A percentile compares a stretch with the other conserved stretches of the same genome.
Evolutionary conservation across 1,140 invertebrate species (phyloP).

Genomic region (Aphelenchoides besseyi): DNA sequence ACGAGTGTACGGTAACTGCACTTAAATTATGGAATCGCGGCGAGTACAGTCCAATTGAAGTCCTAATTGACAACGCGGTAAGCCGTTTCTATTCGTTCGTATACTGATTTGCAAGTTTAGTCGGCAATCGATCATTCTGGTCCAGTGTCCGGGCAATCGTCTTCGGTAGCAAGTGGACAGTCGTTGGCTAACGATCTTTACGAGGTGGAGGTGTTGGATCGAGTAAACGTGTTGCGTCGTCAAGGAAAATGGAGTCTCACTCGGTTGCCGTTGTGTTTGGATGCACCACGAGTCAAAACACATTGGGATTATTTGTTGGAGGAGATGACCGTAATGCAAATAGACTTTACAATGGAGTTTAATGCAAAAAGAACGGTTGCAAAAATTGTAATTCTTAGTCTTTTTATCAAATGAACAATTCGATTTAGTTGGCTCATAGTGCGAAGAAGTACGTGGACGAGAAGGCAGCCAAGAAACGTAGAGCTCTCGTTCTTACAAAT

Average conservation of each 20-base stretch:
- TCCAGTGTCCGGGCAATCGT: background rate
- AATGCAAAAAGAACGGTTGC: background rate
- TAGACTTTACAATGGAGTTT: background rate
- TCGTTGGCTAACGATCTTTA: background rate
- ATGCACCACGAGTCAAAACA: constrained; percentile 12
- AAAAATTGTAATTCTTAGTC: constrained; percentile 10
- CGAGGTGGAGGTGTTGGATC: constrained; percentile 3
- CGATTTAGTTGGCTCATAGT: background rate
- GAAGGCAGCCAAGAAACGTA: background rate
- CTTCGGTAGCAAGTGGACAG: background rate
- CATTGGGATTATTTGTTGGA: constrained; percentile 15
- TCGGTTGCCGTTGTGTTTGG: constrained; percentile 19
- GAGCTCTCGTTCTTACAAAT: background rate
- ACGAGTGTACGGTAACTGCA: background rate
- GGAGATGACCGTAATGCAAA: background rate
- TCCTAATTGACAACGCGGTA: constrained; percentile 4
- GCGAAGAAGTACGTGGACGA: constrained; percentile 1
- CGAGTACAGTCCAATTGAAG: constrained; percentile 1
- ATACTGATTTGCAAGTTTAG: background rate
- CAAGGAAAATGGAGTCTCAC: constrained; percentile 19
- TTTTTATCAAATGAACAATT: background rate
- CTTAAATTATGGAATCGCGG: background rate
- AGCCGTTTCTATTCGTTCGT: background rate
- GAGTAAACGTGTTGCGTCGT: background rate
- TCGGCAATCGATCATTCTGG: background rate